Evolutionary conservation across 2,113 vertebrate genomes (phyloP), one percentile per base, ranked within the genome.

Genomic region (Synchiropus splendidus): DNA sequence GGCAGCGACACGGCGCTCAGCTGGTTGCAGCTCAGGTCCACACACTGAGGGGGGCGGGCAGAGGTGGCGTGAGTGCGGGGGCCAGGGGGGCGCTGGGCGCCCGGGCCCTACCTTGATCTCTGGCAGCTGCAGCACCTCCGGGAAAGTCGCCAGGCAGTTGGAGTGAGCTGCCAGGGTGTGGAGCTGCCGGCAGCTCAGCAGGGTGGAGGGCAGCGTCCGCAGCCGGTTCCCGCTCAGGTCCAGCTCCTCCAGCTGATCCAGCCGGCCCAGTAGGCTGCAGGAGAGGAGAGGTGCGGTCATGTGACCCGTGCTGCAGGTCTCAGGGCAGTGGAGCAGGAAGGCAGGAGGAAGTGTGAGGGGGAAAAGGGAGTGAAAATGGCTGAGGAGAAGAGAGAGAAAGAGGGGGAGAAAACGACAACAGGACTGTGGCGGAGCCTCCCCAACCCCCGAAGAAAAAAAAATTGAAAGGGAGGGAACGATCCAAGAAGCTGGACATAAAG

Each of bases 11-110:
- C 75, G 79, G 95, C 92, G 0, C 78, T 89, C 52, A 98, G 78
- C 67, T 98, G 93, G n/a, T 98, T 98, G 72, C 95, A 98, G 82
- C 95, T 97, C 73, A 98, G 75, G 62, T 98, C 95, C 18, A 98
- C 90, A 4, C 93, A 96, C 95, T 98, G 81, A 31, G 34, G 39
- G 2, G 68, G 11, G 36, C 16, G 13, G 16, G 36, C 12, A 46
- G 14, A 14, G 11, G 45, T 12, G 30, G 32, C 30, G 6, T 6
- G 5, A 15, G 17, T 17, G 10, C 11, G 15, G 15, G 10, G 9
- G 14, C 43, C 16, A 38, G 16, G 11, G 12, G n/a, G n/a, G n/a
- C n/a, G n/a, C n/a, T n/a, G n/a, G n/a, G n/a, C n/a, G 12, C 34
- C 13, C 10, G 12, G 4, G 34, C 10, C 34, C 9, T 12, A 94